Conservation (phyloP, 2,797 vertebrate genomes). For the Trematomus bernacchii region DNA sequence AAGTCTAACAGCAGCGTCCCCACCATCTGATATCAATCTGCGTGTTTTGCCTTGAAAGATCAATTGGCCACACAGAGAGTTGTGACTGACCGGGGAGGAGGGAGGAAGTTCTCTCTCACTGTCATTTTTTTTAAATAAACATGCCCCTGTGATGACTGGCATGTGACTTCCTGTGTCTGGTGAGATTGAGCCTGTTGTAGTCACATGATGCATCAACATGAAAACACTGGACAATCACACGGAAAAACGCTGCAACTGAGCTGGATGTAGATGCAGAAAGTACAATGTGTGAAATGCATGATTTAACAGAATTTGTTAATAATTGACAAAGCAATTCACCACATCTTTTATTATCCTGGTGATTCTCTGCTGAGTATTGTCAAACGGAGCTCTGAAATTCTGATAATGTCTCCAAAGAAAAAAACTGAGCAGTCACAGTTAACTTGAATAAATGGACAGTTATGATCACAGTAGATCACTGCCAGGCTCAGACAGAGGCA, state of each 20-base stretch:
- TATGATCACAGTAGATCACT: conserved; percentile 1
- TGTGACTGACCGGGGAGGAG: conserved; percentile 17
- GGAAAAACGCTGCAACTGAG: conserved; percentile 42
- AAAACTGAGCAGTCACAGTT: conserved; percentile 8
- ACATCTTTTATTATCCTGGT: not conserved
- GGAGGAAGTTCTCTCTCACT: conserved; percentile 58
- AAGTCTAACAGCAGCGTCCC: conserved; percentile 19
- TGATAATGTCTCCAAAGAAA: not conserved
- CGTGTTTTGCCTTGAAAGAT: conserved; percentile 21
- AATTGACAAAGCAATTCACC: not conserved
- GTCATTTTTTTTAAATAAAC: conserved; percentile 77
- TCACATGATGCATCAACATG: conserved; percentile 77
- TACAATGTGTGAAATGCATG: not conserved
- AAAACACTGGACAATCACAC: conserved; percentile 54
- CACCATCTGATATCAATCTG: conserved; percentile 3
- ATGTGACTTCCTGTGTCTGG: conserved; percentile 84
- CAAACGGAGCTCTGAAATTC: not conserved
- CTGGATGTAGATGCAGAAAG: conserved; percentile 5
- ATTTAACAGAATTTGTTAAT: conserved; percentile 14
- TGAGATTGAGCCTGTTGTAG: conserved; percentile 59
- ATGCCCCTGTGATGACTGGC: conserved; percentile 74
- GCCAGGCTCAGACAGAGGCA: not conserved
- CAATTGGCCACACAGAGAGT: conserved; percentile 52
- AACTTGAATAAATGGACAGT: not conserved
- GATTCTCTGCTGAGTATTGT: not conserved